Percentiles rank a stretch among this genome's conserved stretches.
Evolutionary conservation across 2,888 invertebrate species (phyloP).

Genomic region (Ectemnius lituratus): DNA sequence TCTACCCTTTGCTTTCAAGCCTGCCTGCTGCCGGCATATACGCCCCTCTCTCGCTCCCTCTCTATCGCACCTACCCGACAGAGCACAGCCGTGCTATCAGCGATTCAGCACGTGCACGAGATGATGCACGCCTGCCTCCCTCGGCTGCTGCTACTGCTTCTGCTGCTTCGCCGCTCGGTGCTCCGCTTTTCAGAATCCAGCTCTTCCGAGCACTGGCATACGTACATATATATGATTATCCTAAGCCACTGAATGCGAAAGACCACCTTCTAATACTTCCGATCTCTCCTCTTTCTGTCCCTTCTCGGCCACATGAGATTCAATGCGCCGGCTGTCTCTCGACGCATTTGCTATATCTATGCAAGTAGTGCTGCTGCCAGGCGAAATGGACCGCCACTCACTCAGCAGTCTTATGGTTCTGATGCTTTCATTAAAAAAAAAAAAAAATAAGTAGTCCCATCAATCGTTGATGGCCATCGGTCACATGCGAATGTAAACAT

Average conservation of each 20-base stretch:
- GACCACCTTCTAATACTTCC: no score
- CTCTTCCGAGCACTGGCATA: conserved; percentile 12
- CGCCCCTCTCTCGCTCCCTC: conserved; percentile 18
- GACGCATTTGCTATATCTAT: no score
- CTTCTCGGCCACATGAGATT: conserved; percentile 17
- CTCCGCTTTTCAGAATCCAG: conserved; percentile 42
- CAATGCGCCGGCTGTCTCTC: not conserved
- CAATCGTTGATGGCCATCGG: conserved; percentile 5
- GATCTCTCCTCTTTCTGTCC: not conserved
- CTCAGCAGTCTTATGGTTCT: conserved; percentile 22
- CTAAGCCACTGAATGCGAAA: conserved; percentile 29
- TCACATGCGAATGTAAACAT: conserved; percentile 44
- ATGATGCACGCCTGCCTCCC: no score
- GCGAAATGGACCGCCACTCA: no score
- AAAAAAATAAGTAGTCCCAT: no score
- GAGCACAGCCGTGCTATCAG: conserved; percentile 46
- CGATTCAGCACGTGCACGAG: conserved; percentile 63
- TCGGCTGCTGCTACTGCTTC: no score
- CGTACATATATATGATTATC: conserved; percentile 42
- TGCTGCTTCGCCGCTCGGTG: conserved; percentile 31
- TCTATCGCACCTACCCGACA: not conserved
- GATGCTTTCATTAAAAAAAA: not conserved
- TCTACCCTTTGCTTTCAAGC: conserved; percentile 22
- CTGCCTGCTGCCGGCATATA: conserved; percentile 6
- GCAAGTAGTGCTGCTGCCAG: no score